Percentiles rank a stretch among this genome's conserved stretches.
These are phyloP conservation scores for Tenthredo livida DNA, from an alignment of 2,888 invertebrate species.

Conservation along the genomic window DNA sequence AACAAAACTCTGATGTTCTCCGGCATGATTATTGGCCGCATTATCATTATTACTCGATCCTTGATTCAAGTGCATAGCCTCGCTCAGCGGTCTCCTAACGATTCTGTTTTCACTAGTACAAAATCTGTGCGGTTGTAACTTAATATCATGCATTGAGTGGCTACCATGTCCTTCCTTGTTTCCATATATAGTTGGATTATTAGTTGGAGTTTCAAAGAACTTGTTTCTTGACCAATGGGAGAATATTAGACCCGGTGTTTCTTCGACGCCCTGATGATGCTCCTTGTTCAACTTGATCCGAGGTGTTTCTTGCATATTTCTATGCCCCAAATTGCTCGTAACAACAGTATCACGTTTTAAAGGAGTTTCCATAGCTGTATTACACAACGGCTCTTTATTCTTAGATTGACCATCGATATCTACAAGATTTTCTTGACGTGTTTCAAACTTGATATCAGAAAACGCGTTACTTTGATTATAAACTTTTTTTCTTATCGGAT, in stretches of 20 bases:
- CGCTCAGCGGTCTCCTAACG: conserved; percentile 69
- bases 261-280: conserved; percentile 59
- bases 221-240: conserved; percentile 65
- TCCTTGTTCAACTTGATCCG: conserved; percentile 64
- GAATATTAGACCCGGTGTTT: conserved; percentile 70
- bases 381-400: neutral
- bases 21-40: neutral
- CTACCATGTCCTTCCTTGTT: neutral
- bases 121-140: conserved; percentile 59
- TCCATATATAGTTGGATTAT: neutral
- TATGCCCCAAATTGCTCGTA: conserved; percentile 68
- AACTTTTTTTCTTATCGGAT: neutral
- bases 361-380: conserved; percentile 66
- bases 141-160: neutral
- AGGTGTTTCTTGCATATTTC: conserved; percentile 71
- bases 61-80: conserved; percentile 61
- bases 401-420: neutral
- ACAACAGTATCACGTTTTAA: conserved; percentile 65
- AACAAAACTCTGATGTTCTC: neutral
- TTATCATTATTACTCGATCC: neutral
- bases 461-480: neutral
- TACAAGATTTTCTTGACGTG: neutral
- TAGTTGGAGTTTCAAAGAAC: conserved; percentile 66
- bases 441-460: neutral
- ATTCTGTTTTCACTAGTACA: conserved; percentile 61